Percentiles rank a stretch among this genome's conserved stretches.
These are phyloP conservation scores for Notocelia uddmanniana DNA, from an alignment of 2,888 invertebrate genomes.

Conservation along the genomic window DNA sequence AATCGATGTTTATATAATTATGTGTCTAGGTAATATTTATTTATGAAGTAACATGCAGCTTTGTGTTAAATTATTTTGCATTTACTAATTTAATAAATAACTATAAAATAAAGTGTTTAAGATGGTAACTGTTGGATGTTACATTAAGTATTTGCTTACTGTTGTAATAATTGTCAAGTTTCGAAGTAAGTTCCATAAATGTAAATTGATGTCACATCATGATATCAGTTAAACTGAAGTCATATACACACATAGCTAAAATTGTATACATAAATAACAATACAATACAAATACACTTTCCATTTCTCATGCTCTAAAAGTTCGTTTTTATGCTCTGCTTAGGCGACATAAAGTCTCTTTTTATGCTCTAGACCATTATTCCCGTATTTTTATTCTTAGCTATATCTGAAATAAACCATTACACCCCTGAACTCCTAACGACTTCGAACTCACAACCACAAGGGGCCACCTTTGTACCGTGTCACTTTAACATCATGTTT, in stretches of 20 bases:
- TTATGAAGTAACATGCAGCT: constrained; percentile 6
- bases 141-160: constrained; percentile 8
- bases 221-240: constrained; percentile 17
- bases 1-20: constrained; percentile 1
- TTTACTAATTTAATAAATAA: constrained; percentile 19
- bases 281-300: too few relatives aligned
- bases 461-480: too few relatives aligned
- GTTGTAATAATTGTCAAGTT: neutral
- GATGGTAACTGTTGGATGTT: neutral
- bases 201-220: constrained; percentile 21
- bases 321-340: too few relatives aligned
- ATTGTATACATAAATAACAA: neutral
- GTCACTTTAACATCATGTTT: too few relatives aligned
- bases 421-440: neutral
- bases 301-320: too few relatives aligned
- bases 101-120: neutral
- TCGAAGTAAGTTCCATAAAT: neutral
- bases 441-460: too few relatives aligned
- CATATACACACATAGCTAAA: neutral
- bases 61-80: constrained; percentile 21
- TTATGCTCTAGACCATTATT: too few relatives aligned
- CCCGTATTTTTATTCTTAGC: neutral
- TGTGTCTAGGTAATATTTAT: neutral
- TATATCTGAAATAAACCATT: neutral
- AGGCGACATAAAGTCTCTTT: too few relatives aligned